phyloP scores from a whole-genome alignment of 2,888 invertebrate species.

The Coleophora deauratella region DNA sequence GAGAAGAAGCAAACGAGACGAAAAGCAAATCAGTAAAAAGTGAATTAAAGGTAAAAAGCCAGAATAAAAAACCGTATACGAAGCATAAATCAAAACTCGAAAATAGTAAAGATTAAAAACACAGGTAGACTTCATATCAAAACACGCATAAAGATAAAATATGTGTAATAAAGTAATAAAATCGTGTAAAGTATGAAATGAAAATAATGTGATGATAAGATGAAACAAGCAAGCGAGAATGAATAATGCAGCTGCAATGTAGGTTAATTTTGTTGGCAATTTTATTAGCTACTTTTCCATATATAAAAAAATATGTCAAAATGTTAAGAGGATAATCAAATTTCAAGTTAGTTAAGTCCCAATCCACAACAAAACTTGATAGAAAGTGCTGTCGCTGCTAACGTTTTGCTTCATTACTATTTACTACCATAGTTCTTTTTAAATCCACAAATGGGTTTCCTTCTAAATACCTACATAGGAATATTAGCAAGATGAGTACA shows the following conservation, averaged over 20 bases:
- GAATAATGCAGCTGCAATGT: conserved; percentile 1
- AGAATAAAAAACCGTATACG: no score
- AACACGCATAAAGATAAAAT: no score
- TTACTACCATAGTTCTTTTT: no score
- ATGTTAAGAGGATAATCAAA: conserved; percentile 3
- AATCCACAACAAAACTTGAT: conserved; percentile 72
- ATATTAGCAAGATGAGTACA: no score
- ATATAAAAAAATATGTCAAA: neutral
- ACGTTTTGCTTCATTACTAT: conserved; percentile 36
- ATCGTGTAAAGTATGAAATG: neutral
- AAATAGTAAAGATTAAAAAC: no score
- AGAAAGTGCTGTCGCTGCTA: conserved; percentile 32
- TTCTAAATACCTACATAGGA: no score
- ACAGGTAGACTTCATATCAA: no score
- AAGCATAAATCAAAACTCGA: no score
- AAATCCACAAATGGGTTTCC: no score
- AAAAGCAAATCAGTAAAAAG: conserved; percentile 1
- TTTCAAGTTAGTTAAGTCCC: conserved; percentile 49
- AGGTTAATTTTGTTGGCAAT: neutral
- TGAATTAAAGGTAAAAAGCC: no score
- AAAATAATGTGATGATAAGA: conserved; percentile 1
- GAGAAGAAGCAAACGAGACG: neutral
- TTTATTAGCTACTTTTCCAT: no score
- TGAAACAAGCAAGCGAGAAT: neutral
- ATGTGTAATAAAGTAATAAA: no score